phyloP scores from a whole-genome alignment of 2,797 vertebrate genomes.

The Coregonus suidteri region DNA sequence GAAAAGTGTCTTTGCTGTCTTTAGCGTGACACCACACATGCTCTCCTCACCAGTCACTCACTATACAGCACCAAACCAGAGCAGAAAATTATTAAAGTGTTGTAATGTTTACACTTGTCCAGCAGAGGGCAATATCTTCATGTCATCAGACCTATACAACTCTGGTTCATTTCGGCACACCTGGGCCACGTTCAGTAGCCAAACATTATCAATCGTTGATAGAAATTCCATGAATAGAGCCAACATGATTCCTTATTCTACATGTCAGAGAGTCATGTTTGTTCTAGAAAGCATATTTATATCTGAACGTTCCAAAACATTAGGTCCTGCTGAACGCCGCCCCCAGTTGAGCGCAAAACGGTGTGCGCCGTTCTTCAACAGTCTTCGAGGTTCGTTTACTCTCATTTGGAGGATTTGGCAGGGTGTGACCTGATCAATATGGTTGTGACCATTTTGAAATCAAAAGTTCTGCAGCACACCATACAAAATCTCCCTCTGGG shows the following conservation, averaged over 20 bases:
- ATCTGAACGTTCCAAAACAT: background rate
- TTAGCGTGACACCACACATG: no score
- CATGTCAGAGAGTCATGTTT: no score
- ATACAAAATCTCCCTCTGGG: background rate
- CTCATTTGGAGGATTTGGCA: background rate
- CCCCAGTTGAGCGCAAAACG: background rate
- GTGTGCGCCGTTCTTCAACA: no score
- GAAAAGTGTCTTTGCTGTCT: no score
- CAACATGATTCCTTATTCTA: no score
- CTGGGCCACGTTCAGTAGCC: no score
- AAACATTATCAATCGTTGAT: background rate
- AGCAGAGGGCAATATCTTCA: constrained; percentile 6
- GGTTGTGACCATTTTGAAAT: background rate
- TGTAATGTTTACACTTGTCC: constrained; percentile 4
- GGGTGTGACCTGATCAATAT: background rate
- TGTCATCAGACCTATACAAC: background rate
- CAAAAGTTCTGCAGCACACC: background rate
- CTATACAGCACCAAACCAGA: background rate
- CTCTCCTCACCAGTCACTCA: no score
- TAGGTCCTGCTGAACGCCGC: background rate
- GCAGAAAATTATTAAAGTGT: background rate
- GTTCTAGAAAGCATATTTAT: background rate
- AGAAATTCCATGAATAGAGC: no score
- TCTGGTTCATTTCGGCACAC: no score
- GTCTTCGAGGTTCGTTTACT: background rate